Evolutionary conservation across 1,140 invertebrate genomes (phyloP).

Genomic region (Marisa cornuarietis): DNA sequence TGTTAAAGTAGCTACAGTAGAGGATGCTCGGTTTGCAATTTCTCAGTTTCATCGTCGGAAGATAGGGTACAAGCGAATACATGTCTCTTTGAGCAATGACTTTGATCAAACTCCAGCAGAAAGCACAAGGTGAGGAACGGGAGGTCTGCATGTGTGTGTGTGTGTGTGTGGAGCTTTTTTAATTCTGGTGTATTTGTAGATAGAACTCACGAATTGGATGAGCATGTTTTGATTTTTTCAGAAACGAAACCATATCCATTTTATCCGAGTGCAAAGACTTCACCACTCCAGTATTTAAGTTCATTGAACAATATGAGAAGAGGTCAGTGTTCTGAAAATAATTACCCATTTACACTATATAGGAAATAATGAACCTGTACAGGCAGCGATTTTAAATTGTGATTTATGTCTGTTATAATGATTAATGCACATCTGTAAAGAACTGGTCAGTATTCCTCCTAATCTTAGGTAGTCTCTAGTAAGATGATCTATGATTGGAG

Average conservation of each 20-base stretch:
- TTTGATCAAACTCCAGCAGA: constrained; percentile 72
- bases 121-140: constrained; percentile 69
- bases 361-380: too few species aligned
- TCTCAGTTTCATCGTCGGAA: constrained; percentile 84
- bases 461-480: too few species aligned
- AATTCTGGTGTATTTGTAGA: neutral
- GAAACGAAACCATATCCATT: constrained; percentile 70
- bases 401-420: too few species aligned
- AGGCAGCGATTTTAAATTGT: too few species aligned
- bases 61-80: constrained; percentile 83
- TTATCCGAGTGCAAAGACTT: constrained; percentile 79
- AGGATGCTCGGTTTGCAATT: constrained; percentile 84
- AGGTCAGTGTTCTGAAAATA: constrained; percentile 67
- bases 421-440: too few species aligned
- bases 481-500: too few species aligned
- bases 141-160: neutral
- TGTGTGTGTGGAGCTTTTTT: neutral
- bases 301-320: constrained; percentile 85
- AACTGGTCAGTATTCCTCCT: too few species aligned
- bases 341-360: too few species aligned
- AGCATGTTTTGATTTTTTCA: constrained; percentile 58
- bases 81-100: constrained; percentile 78
- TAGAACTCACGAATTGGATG: neutral
- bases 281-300: constrained; percentile 83
- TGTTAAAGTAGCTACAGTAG: constrained; percentile 74